Conservation (phyloP, 2,113 vertebrate species). For the Heterotilapia buettikoferi region DNA sequence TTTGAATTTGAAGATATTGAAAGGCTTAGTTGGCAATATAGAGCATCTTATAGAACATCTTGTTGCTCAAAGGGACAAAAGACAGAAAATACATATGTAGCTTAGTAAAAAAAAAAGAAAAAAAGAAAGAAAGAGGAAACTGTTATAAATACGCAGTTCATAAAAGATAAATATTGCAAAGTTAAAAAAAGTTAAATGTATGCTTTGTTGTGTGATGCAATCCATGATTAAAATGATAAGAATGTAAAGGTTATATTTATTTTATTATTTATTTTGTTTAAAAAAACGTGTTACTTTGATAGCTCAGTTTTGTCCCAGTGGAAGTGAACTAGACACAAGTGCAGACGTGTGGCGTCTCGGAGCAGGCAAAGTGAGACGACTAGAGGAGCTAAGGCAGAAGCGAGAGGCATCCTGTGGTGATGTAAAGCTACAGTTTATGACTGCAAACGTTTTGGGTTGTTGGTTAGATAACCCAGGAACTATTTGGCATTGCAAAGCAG, state of each 20-base stretch:
- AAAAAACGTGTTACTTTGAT: neutral
- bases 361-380: neutral
- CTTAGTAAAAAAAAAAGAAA: neutral
- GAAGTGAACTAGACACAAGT: neutral
- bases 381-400: neutral
- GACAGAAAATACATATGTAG: neutral
- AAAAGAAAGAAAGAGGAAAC: neutral
- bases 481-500: neutral
- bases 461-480: neutral
- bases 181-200: neutral
- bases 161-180: neutral
- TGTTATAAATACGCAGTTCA: neutral
- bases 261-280: too few species aligned
- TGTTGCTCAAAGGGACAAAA: neutral
- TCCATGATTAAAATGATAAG: fast-evolving
- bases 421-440: neutral
- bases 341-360: neutral
- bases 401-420: neutral
- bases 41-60: neutral
- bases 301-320: neutral
- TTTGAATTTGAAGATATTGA: neutral
- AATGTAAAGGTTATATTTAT: neutral
- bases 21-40: neutral
- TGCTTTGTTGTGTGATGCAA: neutral
- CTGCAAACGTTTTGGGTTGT: neutral